phyloP scores from a whole-genome alignment of 1,140 invertebrate species.

The Brachionus rotundiformis region DNA sequence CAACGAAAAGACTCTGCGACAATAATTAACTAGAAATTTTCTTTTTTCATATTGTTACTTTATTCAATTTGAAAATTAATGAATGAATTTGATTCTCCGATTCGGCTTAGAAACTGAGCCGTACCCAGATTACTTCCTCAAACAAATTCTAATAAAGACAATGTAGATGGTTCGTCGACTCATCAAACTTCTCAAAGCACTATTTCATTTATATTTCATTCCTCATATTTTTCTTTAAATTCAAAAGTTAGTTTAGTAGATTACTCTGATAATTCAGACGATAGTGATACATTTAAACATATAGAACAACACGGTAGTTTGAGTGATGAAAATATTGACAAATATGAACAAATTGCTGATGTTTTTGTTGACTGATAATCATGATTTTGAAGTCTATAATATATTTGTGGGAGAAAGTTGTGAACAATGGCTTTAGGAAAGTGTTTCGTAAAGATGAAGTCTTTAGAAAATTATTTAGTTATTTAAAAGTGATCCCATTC shows the following conservation, averaged over 20 bases:
- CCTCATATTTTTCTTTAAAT: neutral
- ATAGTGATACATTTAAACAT: slow-evolving; percentile 4
- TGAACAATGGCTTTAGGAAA: neutral
- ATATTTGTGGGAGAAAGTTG: neutral
- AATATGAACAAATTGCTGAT: neutral
- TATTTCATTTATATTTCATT: neutral
- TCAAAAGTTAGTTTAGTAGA: slow-evolving; percentile 2
- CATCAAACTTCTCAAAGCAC: neutral
- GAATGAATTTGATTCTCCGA: slow-evolving; percentile 8
- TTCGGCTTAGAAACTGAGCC: neutral
- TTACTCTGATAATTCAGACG: slow-evolving; percentile 1
- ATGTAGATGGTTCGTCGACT: neutral
- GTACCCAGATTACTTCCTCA: neutral
- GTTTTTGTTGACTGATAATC: neutral
- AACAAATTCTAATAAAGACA: neutral
- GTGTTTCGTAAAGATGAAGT: neutral
- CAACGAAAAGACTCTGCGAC: neutral
- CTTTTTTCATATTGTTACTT: neutral
- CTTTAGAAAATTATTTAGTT: neutral
- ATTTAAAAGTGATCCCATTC: slow-evolving; percentile 2
- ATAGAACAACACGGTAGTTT: neutral
- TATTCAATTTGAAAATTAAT: neutral
- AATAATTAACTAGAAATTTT: neutral
- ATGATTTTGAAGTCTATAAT: neutral
- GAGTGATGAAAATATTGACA: slow-evolving; percentile 7